Evolutionary conservation across 1,140 invertebrate genomes (phyloP).

Genomic region (Pseudoatta argentina): DNA sequence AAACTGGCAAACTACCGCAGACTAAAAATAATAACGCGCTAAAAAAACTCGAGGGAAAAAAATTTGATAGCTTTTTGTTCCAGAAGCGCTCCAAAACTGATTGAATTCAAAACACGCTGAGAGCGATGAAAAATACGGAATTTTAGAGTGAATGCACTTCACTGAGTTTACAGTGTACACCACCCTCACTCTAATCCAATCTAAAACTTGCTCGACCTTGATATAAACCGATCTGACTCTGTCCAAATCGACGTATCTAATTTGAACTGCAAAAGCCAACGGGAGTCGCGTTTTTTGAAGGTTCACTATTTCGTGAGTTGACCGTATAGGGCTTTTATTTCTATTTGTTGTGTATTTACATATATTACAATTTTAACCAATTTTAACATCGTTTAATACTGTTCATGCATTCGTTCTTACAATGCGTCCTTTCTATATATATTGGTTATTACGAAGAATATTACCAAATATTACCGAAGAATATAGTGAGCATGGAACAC

Average conservation of each 20-base stretch:
- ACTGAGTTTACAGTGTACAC: conserved; percentile 11
- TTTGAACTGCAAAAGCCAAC: conserved; percentile 1
- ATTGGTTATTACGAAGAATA: no score
- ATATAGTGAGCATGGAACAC: no score
- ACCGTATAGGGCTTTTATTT: no score
- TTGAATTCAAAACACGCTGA: conserved; percentile 42
- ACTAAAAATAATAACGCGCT: conserved; percentile 38
- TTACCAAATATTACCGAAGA: no score
- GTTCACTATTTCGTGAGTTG: not conserved
- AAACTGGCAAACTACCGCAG: not conserved
- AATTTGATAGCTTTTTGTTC: conserved; percentile 30
- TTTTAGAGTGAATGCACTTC: conserved; percentile 32
- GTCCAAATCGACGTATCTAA: not conserved
- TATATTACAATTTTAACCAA: no score
- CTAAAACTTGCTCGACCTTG: conserved; percentile 19
- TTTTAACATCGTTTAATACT: no score
- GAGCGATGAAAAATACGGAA: conserved; percentile 49
- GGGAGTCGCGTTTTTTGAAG: not conserved
- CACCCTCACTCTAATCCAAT: not conserved
- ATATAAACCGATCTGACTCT: conserved; percentile 8
- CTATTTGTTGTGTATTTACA: no score
- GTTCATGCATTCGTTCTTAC: no score
- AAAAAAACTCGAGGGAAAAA: conserved; percentile 42
- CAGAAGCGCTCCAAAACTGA: conserved; percentile 35
- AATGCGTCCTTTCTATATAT: no score